Conservation (phyloP, 2,113 vertebrate genomes). For the Amblyornis subalaris region DNA sequence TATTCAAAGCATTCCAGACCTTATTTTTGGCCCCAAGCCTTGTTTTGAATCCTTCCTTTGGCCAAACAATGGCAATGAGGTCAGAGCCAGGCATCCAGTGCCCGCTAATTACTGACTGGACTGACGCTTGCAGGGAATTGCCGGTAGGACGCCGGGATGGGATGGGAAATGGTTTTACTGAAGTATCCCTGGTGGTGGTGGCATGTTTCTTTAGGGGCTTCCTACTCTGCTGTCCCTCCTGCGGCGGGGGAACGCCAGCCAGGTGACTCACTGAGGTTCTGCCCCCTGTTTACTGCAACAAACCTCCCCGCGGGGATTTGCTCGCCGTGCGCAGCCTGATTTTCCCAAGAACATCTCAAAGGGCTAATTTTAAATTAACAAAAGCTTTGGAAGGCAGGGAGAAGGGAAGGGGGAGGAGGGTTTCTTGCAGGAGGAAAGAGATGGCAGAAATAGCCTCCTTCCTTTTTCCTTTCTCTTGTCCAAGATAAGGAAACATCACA, state of each 20-base stretch:
- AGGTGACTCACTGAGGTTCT: conserved; percentile 50
- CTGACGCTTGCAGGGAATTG: neutral
- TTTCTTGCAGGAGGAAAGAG: conserved; percentile 40
- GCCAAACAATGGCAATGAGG: conserved; percentile 50
- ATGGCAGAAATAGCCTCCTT: conserved; percentile 60
- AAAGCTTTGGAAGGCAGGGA: conserved; percentile 52
- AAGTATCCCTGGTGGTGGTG: neutral
- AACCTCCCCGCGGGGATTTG: conserved; percentile 26
- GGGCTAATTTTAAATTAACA: conserved; percentile 66
- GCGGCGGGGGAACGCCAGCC: neutral
- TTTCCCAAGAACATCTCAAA: conserved; percentile 66
- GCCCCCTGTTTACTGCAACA: conserved; percentile 9
- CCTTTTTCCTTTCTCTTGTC: conserved; percentile 61
- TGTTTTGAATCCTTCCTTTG: conserved; percentile 51
- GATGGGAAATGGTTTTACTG: conserved; percentile 9
- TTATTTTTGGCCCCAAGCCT: conserved; percentile 8
- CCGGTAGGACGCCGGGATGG: neutral
- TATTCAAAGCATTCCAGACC: neutral
- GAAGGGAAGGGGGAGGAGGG: conserved; percentile 29
- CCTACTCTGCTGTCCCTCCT: neutral
- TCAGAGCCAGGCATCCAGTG: conserved; percentile 13
- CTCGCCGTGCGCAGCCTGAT: neutral
- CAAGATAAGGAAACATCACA: conserved; percentile 58
- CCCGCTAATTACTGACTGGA: neutral
- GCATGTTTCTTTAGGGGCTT: conserved; percentile 13